These are phyloP conservation scores for Petroica traversi DNA, from an alignment of 2,113 vertebrate genomes.

Conservation along the genomic window DNA sequence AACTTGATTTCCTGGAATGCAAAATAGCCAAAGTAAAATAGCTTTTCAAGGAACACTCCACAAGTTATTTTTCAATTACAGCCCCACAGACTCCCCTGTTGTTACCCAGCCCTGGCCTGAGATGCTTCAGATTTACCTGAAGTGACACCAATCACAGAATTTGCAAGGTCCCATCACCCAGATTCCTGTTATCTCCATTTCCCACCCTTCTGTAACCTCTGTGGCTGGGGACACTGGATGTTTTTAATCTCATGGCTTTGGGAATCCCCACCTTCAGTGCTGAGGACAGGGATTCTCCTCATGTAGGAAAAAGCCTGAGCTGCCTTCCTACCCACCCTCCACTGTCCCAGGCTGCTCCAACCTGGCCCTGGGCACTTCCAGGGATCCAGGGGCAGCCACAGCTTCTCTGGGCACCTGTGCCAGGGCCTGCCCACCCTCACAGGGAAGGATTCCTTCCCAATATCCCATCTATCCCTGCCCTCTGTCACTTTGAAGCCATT, in stretches of 20 bases:
- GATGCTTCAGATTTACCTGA: background rate
- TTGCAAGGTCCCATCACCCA: background rate
- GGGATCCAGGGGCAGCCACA: background rate
- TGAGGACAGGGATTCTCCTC: background rate
- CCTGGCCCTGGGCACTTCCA: background rate
- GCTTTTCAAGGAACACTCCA: background rate
- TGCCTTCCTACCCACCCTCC: background rate
- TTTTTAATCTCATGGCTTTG: background rate
- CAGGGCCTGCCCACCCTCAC: too few species aligned
- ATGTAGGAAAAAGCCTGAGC: rapidly evolving
- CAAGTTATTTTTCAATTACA: background rate
- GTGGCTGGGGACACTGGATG: background rate
- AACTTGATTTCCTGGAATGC: background rate
- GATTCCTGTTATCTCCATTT: background rate
- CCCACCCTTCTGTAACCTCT: background rate
- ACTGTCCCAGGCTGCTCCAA: rapidly evolving
- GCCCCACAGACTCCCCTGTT: background rate
- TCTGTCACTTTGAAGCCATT: rapidly evolving
- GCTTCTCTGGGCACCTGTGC: background rate
- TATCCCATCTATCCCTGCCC: background rate
- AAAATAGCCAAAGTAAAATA: background rate
- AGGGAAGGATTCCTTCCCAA: background rate
- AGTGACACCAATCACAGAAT: background rate
- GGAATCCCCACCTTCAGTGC: background rate
- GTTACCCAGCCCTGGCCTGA: background rate